Evolutionary conservation across 2,113 vertebrate genomes (phyloP).

Genomic region (Oriolus oriolus): DNA sequence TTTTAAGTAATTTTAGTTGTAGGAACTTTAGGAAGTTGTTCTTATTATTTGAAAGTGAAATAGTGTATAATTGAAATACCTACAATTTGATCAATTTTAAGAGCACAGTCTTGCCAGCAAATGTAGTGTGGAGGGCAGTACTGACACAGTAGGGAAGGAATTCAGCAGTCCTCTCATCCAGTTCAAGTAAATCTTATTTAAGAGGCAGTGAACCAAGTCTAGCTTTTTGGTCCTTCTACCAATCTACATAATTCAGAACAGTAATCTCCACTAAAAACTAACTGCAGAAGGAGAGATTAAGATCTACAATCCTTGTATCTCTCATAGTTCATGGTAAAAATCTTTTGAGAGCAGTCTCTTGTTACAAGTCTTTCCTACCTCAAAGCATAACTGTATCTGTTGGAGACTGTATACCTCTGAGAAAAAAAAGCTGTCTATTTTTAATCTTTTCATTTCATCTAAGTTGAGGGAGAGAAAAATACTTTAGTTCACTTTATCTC

Average conservation of each 20-base stretch:
- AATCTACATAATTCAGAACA: background rate
- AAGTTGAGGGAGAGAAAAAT: background rate
- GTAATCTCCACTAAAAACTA: background rate
- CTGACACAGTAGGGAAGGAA: background rate
- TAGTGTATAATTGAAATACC: background rate
- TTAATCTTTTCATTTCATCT: background rate
- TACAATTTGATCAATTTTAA: background rate
- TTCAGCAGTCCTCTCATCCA: background rate
- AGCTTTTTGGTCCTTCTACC: background rate
- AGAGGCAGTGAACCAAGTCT: background rate
- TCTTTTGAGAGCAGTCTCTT: background rate
- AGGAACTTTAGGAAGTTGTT: background rate
- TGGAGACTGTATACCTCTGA: background rate
- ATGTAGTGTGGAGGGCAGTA: background rate
- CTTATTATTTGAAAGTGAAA: background rate
- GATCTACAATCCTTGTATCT: background rate
- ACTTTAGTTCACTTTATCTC: background rate
- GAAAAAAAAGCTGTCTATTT: background rate
- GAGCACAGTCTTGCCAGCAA: background rate
- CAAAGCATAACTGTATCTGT: background rate
- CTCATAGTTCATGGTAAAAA: background rate
- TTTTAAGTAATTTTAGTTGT: background rate
- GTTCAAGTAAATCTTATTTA: background rate
- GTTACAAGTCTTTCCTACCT: background rate
- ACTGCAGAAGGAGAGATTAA: background rate